Evolutionary conservation across 1,140 invertebrate genomes (phyloP).

Genomic region (Armadillidium nasatum): DNA sequence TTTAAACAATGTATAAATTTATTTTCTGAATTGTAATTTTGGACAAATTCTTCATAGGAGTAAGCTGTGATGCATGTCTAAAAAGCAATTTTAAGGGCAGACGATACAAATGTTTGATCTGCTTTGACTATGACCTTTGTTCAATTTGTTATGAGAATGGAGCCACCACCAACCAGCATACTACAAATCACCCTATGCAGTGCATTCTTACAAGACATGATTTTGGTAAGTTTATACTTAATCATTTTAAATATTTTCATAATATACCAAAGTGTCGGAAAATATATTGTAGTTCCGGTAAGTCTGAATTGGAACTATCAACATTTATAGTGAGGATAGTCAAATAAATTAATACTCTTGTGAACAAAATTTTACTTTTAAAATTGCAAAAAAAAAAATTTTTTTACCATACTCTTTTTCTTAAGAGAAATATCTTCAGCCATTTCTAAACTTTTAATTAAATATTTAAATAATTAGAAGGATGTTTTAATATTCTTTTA

Average conservation of each 20-base stretch:
- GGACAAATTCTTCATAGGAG: slow-evolving; percentile 53
- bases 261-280: too few species aligned
- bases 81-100: slow-evolving; percentile 95
- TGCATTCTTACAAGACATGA: slow-evolving; percentile 94
- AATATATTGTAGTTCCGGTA: too few species aligned
- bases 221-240: slow-evolving; percentile 65
- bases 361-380: background rate
- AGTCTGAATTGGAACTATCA: too few species aligned
- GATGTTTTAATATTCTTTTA: slow-evolving; percentile 44
- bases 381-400: background rate
- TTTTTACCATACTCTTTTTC: slow-evolving; percentile 22
- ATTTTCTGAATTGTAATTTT: background rate
- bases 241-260: too few species aligned
- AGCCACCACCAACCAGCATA: slow-evolving; percentile 85
- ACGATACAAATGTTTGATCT: slow-evolving; percentile 96
- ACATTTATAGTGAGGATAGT: too few species aligned
- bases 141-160: slow-evolving; percentile 91
- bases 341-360: background rate
- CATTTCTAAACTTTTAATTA: background rate
- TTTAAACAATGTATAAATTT: too few species aligned
- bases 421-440: background rate
- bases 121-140: slow-evolving; percentile 98
- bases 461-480: too few species aligned
- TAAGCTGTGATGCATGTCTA: slow-evolving; percentile 98
- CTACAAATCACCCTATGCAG: slow-evolving; percentile 95